Conservation (phyloP, 1,140 invertebrate genomes). For the Thalassaphorura encarpata region DNA sequence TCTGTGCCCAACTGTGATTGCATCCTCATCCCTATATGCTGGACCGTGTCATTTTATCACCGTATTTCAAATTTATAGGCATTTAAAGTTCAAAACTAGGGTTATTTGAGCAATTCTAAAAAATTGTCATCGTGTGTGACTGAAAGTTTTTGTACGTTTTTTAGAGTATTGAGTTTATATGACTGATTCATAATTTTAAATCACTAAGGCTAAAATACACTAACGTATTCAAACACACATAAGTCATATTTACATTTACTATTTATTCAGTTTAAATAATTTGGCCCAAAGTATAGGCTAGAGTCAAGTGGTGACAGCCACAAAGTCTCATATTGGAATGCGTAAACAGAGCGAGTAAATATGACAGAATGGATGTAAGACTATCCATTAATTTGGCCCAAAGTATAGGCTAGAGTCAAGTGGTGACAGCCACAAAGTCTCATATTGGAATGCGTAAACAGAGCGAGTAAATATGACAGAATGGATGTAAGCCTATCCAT, state of each 20-base stretch:
- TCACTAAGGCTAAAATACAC: no score
- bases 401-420: neutral
- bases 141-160: neutral
- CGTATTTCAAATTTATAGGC: neutral
- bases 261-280: no score
- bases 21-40: neutral
- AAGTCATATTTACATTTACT: no score
- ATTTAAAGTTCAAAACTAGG: no score
- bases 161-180: no score
- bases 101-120: no score
- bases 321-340: neutral
- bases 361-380: neutral
- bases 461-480: neutral
- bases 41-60: neutral
- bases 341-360: neutral
- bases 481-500: neutral
- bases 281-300: neutral
- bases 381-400: neutral
- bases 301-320: neutral
- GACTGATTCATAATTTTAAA: no score
- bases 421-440: neutral
- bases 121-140: no score
- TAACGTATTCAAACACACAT: no score
- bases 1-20: no score
- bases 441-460: neutral